phyloP scores from a whole-genome alignment of 2,888 invertebrate species.

The Rhamphomyia laevipes region DNA sequence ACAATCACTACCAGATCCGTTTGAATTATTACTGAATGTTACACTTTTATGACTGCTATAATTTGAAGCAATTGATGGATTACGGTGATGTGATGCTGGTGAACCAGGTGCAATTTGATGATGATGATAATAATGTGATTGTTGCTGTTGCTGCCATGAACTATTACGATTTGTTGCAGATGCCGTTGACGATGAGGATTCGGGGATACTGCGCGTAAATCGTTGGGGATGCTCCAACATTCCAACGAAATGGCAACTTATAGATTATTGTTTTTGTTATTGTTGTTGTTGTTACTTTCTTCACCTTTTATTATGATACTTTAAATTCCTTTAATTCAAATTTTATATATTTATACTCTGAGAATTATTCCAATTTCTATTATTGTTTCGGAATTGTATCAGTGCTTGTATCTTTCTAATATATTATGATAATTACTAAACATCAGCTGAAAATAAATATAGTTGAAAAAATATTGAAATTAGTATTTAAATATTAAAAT shows the following conservation, averaged over 20 bases:
- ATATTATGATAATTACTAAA: too few species aligned
- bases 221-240: slow-evolving; percentile 43
- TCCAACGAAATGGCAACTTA: slow-evolving; percentile 23
- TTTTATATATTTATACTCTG: too few species aligned
- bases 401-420: too few species aligned
- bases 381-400: too few species aligned
- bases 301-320: too few species aligned
- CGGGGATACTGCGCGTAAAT: slow-evolving; percentile 60
- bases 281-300: too few species aligned
- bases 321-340: too few species aligned
- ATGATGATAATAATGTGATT: slow-evolving; percentile 26
- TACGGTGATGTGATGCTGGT: slow-evolving; percentile 23
- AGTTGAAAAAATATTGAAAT: too few species aligned
- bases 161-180: slow-evolving; percentile 26
- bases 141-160: slow-evolving; percentile 22
- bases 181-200: slow-evolving; percentile 34
- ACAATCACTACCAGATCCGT: slow-evolving; percentile 20
- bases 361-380: too few species aligned
- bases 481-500: too few species aligned
- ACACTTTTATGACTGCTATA: slow-evolving; percentile 38
- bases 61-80: slow-evolving; percentile 35
- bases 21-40: slow-evolving; percentile 33
- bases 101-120: slow-evolving; percentile 19
- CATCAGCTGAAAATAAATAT: too few species aligned
- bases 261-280: not conserved